phyloP scores from a whole-genome alignment of 2,797 vertebrate genomes.

The Menidia menidia region DNA sequence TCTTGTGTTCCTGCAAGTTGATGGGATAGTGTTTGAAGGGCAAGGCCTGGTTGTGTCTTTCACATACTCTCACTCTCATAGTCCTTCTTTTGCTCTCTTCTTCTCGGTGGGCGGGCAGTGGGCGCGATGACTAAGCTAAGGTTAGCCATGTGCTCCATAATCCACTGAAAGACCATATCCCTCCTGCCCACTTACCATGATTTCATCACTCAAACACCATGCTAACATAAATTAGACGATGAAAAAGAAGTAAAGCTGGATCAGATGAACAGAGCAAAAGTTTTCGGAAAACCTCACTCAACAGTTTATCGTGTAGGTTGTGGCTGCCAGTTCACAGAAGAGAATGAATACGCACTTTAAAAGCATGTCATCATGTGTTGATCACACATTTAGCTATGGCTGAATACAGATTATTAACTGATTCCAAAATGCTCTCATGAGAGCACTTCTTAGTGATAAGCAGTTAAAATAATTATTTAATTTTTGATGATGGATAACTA shows the following conservation, averaged over 20 bases:
- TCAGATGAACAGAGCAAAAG: constrained; percentile 12
- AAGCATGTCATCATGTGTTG: background rate
- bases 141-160: constrained; percentile 78
- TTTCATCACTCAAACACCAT: constrained; percentile 73
- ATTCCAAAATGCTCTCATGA: constrained; percentile 9
- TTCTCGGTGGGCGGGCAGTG: constrained; percentile 77
- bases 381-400: constrained; percentile 2
- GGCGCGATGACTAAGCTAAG: constrained; percentile 81
- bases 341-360: background rate
- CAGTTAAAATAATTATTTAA: constrained; percentile 33
- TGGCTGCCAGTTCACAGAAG: background rate
- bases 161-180: constrained; percentile 79
- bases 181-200: constrained; percentile 77
- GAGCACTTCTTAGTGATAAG: constrained; percentile 11
- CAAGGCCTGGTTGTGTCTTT: constrained; percentile 47
- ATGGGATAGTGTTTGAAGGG: constrained; percentile 60
- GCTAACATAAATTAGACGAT: constrained; percentile 66
- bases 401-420: constrained; percentile 5
- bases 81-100: constrained; percentile 65
- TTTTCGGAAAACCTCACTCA: constrained; percentile 13
- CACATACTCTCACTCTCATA: constrained; percentile 18
- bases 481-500: constrained; percentile 29
- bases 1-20: constrained; percentile 42
- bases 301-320: background rate
- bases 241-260: constrained; percentile 47